A percentile compares a stretch with the other conserved stretches of the same genome.
These are phyloP conservation scores for Gadus chalcogrammus DNA, from an alignment of 2,113 vertebrate species.

Conservation along the genomic window DNA sequence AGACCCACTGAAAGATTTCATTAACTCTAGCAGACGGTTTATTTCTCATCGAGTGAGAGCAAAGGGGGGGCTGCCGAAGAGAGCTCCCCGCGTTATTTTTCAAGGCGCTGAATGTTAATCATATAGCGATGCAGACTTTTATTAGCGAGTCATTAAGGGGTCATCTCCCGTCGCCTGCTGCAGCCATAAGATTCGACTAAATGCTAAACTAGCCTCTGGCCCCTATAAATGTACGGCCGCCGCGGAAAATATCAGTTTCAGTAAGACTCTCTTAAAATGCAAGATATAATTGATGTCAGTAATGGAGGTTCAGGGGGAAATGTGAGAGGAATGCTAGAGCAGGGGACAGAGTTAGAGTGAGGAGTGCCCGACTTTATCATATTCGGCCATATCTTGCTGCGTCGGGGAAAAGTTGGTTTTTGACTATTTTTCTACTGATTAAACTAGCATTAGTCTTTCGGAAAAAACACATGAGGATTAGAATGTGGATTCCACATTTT, in stretches of 20 bases:
- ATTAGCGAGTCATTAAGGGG: slow-evolving; percentile 51
- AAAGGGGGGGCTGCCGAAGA: slow-evolving; percentile 39
- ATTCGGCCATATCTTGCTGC: too few relatives aligned
- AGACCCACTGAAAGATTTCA: slow-evolving; percentile 59
- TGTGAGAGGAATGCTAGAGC: slow-evolving; percentile 48
- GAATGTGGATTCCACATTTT: slow-evolving; percentile 31
- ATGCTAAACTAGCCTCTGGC: slow-evolving; percentile 22
- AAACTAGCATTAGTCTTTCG: slow-evolving; percentile 4
- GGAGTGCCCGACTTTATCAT: slow-evolving; percentile 43
- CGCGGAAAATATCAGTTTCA: slow-evolving; percentile 47
- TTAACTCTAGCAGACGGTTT: slow-evolving; percentile 57
- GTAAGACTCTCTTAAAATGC: slow-evolving; percentile 41
- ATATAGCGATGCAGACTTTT: slow-evolving; percentile 42
- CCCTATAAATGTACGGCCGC: slow-evolving; percentile 31
- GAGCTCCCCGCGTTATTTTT: slow-evolving; percentile 50
- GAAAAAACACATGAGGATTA: slow-evolving; percentile 4
- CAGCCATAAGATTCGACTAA: slow-evolving; percentile 32
- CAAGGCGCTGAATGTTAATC: slow-evolving; percentile 60
- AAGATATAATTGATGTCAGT: slow-evolving; percentile 49
- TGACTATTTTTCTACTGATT: slow-evolving; percentile 25
- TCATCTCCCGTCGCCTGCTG: slow-evolving; percentile 36
- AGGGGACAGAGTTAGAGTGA: slow-evolving; percentile 27
- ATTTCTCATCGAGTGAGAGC: slow-evolving; percentile 46
- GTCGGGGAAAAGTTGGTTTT: slow-evolving; percentile 35
- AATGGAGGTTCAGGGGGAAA: slow-evolving; percentile 53